Evolutionary conservation across 2,888 invertebrate species (phyloP).

Genomic region (Lampropteryx suffumata): DNA sequence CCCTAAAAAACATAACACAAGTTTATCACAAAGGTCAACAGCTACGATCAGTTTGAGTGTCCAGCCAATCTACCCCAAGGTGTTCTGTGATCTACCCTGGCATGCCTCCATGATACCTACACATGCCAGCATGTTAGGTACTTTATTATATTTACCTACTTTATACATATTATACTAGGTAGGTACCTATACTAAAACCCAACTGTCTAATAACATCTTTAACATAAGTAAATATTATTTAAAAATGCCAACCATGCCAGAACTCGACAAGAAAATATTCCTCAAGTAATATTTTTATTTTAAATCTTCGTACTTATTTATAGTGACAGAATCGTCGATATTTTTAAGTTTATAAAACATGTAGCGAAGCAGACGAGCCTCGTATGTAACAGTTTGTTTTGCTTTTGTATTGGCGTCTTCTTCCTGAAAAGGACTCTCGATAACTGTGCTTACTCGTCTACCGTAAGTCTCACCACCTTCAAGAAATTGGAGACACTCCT

Average conservation of each 20-base stretch:
- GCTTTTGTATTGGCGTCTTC: constrained; percentile 87
- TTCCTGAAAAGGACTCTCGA: constrained; percentile 91
- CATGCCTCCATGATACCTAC: too few relatives aligned
- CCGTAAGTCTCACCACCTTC: constrained; percentile 96
- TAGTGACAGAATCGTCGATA: constrained; percentile 78
- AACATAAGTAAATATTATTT: constrained; percentile 86
- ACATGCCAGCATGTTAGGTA: too few relatives aligned
- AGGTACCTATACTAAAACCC: constrained; percentile 52
- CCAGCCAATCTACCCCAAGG: too few relatives aligned
- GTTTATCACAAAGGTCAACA: too few relatives aligned
- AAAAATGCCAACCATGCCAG: constrained; percentile 78
- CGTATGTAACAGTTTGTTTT: constrained; percentile 95
- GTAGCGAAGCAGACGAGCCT: constrained; percentile 92
- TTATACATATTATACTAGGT: too few relatives aligned
- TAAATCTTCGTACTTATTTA: constrained; percentile 79
- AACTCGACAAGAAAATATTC: constrained; percentile 63
- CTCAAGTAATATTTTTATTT: constrained; percentile 73
- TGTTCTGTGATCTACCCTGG: too few relatives aligned
- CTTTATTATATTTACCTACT: too few relatives aligned
- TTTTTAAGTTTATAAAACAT: constrained; percentile 87
- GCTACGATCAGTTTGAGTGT: too few relatives aligned
- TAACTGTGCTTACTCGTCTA: constrained; percentile 90
- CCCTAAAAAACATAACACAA: too few relatives aligned
- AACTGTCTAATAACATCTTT: constrained; percentile 86
- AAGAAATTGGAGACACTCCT: constrained; percentile 94